Evolutionary conservation across 2,888 invertebrate species (phyloP).

Genomic region (Halictus ligatus): DNA sequence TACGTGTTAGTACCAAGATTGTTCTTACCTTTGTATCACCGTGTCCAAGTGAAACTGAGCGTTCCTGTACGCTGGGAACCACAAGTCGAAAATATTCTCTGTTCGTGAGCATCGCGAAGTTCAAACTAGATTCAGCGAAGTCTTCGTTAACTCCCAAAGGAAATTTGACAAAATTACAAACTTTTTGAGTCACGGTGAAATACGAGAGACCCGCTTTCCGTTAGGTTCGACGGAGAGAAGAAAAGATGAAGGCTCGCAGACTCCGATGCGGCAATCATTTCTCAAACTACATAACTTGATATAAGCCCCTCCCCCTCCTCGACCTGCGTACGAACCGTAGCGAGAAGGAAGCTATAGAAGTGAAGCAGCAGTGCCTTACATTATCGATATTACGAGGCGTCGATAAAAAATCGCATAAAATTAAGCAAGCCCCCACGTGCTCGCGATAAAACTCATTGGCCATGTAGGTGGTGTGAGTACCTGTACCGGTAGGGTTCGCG

Average conservation of each 20-base stretch:
- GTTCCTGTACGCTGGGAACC: not conserved
- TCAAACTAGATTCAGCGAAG: not conserved
- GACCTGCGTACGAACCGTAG: constrained; percentile 57
- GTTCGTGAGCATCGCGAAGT: not conserved
- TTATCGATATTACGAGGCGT: constrained; percentile 84
- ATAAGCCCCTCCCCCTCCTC: constrained; percentile 77
- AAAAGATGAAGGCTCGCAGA: constrained; percentile 49
- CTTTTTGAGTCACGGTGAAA: constrained; percentile 29
- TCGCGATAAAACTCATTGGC: constrained; percentile 76
- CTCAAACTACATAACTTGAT: constrained; percentile 83
- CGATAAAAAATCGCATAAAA: constrained; percentile 84
- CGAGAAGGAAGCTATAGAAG: constrained; percentile 50
- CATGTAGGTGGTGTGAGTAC: constrained; percentile 32
- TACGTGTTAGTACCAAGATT: not conserved
- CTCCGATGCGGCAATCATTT: constrained; percentile 79
- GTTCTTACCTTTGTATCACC: not conserved
- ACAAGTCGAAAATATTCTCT: not conserved
- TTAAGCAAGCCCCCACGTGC: constrained; percentile 81
- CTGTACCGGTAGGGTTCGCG: constrained; percentile 11
- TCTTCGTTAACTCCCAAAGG: not conserved
- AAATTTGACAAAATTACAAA: constrained; percentile 35
- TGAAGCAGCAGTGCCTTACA: constrained; percentile 77
- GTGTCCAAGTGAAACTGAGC: not conserved
- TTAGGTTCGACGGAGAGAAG: constrained; percentile 42
- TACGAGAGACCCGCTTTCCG: constrained; percentile 5